Percentiles rank a stretch among this genome's conserved stretches.
phyloP scores from a whole-genome alignment of 2,888 invertebrate genomes.

The Neuroscelio doddi region DNA sequence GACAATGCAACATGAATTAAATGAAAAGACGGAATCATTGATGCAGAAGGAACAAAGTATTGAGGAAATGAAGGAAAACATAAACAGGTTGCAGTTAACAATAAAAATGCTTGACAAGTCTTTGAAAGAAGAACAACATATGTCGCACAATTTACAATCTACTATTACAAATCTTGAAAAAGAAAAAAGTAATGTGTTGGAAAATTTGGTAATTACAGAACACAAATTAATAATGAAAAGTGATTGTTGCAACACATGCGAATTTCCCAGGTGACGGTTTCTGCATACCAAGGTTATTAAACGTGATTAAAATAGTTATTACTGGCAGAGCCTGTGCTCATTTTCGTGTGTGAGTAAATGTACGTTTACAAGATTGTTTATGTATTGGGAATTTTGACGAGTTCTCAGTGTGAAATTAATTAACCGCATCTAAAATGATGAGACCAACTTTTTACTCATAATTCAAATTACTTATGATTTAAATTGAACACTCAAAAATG shows the following conservation, averaged over 20 bases:
- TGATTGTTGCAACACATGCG: conserved; percentile 36
- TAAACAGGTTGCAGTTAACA: not conserved
- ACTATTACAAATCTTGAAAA: conserved; percentile 11
- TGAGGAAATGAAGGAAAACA: not conserved
- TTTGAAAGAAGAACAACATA: not conserved
- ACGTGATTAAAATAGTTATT: conserved; percentile 36
- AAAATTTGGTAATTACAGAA: conserved; percentile 11
- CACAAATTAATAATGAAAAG: conserved; percentile 28
- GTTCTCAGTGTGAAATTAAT: conserved; percentile 23
- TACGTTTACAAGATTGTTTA: conserved; percentile 28
- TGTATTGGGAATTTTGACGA: conserved; percentile 27
- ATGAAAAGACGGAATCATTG: not conserved
- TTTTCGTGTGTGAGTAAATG: conserved; percentile 19
- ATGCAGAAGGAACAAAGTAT: not conserved
- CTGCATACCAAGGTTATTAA: conserved; percentile 36
- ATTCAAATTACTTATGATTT: conserved; percentile 2
- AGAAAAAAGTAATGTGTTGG: conserved; percentile 7
- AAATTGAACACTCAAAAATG: too few species aligned
- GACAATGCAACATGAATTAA: not conserved
- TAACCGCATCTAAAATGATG: conserved; percentile 19
- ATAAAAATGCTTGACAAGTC: not conserved
- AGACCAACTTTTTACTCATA: conserved; percentile 14
- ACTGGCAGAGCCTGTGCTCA: conserved; percentile 19
- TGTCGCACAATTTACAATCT: not conserved
- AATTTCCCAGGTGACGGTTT: conserved; percentile 40